Evolutionary conservation across 2,113 vertebrate genomes (phyloP).

Genomic region (Eleginops maclovinus): DNA sequence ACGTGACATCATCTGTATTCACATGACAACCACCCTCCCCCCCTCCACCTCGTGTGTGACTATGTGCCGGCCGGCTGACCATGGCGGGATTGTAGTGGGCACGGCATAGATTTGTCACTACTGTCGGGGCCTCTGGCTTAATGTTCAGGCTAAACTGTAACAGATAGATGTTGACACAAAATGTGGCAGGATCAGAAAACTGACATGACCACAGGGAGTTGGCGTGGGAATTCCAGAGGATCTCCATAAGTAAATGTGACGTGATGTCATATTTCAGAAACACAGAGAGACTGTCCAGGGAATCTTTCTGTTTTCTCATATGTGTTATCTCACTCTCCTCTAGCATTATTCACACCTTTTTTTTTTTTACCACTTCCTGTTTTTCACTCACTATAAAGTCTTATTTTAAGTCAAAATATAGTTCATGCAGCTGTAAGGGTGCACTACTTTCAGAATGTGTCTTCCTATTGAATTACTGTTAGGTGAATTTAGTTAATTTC

Average conservation of each 20-base stretch:
- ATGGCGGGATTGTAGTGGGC: neutral
- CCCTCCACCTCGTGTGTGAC: neutral
- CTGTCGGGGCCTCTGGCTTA: conserved; percentile 34
- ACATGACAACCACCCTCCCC: neutral
- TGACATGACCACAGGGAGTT: conserved; percentile 48
- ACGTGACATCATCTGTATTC: conserved; percentile 59
- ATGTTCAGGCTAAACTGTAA: conserved; percentile 62
- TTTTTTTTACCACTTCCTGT: neutral
- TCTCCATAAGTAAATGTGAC: conserved; percentile 49
- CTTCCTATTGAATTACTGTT: neutral
- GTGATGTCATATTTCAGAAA: conserved; percentile 45
- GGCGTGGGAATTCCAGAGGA: conserved; percentile 38
- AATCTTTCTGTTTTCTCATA: neutral
- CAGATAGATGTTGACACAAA: conserved; percentile 65
- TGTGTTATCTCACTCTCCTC: neutral
- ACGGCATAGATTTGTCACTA: conserved; percentile 55
- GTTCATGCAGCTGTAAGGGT: neutral
- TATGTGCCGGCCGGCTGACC: conserved; percentile 5
- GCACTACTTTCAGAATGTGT: neutral
- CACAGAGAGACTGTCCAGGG: neutral
- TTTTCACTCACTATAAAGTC: neutral
- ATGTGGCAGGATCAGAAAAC: conserved; percentile 61
- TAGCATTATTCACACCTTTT: neutral
- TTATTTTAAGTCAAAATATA: neutral
- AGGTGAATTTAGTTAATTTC: neutral